Evolutionary conservation across 2,797 vertebrate genomes (phyloP), one percentile per base, ranked within the genome.

Genomic region (Argyrosomus regius): DNA sequence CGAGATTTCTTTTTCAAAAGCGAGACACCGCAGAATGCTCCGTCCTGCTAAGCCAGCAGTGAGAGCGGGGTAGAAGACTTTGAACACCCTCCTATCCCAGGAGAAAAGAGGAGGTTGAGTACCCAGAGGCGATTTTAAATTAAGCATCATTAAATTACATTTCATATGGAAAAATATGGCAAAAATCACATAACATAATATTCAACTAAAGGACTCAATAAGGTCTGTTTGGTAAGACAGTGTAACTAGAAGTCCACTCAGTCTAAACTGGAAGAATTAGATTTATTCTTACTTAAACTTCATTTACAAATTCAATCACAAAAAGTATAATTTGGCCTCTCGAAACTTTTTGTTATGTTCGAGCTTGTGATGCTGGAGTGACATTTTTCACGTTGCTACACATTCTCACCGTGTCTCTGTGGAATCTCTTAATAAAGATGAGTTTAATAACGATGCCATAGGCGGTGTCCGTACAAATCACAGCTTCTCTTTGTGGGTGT

Each of bases 381-480:
- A 75, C 46, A 28, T 54, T 28, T 48, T 7, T 64, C 39, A 50
- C 10, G 75, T 84, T 85, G 75, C 80, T 64, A 66, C 22, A 62
- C 59, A 24, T 24, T 17, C 28, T 22, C 52, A 5, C 62, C 22
- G 28, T 9, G 54, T 77, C 64, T 56, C 73, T 18, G 10, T 39
- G 81, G 84, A 88, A 83, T 88, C 78, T 87, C 50, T 73, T 78
- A 53, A 87, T 85, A 79, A 85, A 67, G 74, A 82, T 39, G 72
- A 78, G 70, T 73, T 85, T 80, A 84, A 78, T 76, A 81, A 80
- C n/a, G 10, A 10, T 35, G 80, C 61, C 26, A n/a, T 41, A 28
- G 75, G 54, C 14, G 20, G 62, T 50, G 1, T 59, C 46, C 10
- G 8, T n/a, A 59, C 69, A 77, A 77, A 87, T 80, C 83, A 59